These are phyloP conservation scores for Drosophila lacertosa DNA, from an alignment of 1,140 invertebrate species.

Conservation along the genomic window DNA sequence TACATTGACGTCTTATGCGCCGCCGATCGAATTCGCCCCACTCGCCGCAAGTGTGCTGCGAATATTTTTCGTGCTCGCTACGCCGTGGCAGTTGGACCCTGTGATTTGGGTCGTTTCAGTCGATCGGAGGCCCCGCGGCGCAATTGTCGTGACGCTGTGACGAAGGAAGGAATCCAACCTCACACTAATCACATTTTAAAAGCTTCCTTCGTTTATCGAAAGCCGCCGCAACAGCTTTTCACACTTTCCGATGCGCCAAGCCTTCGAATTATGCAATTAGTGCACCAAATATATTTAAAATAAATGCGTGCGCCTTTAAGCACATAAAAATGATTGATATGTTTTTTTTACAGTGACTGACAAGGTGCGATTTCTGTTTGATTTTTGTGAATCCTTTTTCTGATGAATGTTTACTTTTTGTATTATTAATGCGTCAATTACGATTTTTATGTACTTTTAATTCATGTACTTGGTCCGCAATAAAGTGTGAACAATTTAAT, in stretches of 20 bases:
- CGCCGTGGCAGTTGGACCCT: constrained; percentile 12
- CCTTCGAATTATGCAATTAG: no score
- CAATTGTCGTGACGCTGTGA: constrained; percentile 7
- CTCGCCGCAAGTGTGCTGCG: neutral
- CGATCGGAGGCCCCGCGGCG: constrained; percentile 1
- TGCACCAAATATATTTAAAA: no score
- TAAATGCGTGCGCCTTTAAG: no score
- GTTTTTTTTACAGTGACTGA: no score
- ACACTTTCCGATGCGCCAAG: constrained; percentile 1
- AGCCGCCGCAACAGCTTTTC: neutral
- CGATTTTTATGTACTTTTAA: no score
- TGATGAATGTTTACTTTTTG: no score
- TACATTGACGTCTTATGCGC: constrained; percentile 70
- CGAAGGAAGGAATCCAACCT: no score
- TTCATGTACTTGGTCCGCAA: neutral
- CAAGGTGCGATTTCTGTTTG: no score
- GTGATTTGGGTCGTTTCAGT: constrained; percentile 51
- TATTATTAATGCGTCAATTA: no score
- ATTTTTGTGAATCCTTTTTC: no score
- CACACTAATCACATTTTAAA: constrained; percentile 62
- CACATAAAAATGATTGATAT: no score
- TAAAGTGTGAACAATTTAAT: neutral
- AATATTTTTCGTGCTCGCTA: neutral
- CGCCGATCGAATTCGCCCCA: constrained; percentile 12
- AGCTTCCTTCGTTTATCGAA: constrained; percentile 25